Percentiles rank a stretch among this genome's conserved stretches.
Conservation (phyloP, 64 coral and sea anemone species). For the Stichodactyla helianthus region DNA sequence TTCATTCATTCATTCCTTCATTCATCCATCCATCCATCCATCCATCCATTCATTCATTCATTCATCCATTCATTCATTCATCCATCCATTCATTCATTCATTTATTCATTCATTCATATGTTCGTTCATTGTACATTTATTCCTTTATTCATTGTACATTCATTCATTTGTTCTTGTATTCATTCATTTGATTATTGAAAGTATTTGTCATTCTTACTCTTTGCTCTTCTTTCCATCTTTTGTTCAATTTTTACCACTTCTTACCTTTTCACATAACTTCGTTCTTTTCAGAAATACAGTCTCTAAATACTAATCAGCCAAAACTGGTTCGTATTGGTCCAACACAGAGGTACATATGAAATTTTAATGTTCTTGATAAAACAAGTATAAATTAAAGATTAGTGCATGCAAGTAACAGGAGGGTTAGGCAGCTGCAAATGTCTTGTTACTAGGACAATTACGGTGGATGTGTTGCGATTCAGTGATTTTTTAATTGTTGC, state of each 20-base stretch:
- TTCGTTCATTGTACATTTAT: not conserved
- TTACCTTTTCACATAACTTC: not conserved
- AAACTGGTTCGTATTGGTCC: constrained; percentile 22
- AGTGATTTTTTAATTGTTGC: not conserved
- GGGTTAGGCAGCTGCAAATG: no score
- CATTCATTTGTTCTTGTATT: not conserved
- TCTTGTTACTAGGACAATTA: no score
- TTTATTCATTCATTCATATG: not conserved
- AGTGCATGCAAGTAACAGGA: no score
- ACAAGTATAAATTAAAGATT: no score
- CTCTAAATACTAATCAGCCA: not conserved
- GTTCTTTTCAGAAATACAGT: constrained; percentile 17
- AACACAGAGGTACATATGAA: constrained; percentile 16
- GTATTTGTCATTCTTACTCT: no score
- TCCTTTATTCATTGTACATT: no score
- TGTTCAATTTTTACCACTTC: not conserved
- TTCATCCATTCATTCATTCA: not conserved
- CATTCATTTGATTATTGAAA: not conserved
- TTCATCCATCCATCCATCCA: not conserved
- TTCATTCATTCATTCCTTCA: not conserved
- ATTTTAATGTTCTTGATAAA: no score
- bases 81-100: not conserved
- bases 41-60: no score
- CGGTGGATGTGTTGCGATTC: no score
- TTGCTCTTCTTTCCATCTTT: not conserved